Evolutionary conservation across 2,113 vertebrate species (phyloP), one percentile per base, ranked within the genome.

Genomic region (Pomatorhinus ruficollis): DNA sequence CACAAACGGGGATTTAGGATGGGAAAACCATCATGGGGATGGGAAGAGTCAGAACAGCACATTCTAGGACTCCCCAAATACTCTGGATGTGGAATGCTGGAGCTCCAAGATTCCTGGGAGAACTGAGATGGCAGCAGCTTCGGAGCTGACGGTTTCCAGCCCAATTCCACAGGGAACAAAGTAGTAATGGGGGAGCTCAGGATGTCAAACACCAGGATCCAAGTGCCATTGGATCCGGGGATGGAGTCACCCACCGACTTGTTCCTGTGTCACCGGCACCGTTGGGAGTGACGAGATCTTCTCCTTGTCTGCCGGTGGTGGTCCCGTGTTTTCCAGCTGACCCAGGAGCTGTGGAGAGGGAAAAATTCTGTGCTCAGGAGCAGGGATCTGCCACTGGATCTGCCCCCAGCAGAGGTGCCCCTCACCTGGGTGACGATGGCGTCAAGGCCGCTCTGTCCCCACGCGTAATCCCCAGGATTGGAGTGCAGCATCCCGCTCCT

Each of bases 401-500:
- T 12, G 18, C 19, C 12, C 60, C 30, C 1, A 1, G 71, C 12
- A 11, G 12, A 14, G 37, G 31, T 8, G 35, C 4, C 44, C 37
- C 72, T 69, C 45, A 89, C 99, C 99, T 99, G 99, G 80, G 99
- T 99, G 96, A 99, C 99, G 64, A 99, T 99, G 9, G 99, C 99
- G 31, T 99, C 99, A 19, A 99, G 98, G 89, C 99, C 99, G 44
- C 99, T 99, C 97, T 99, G 99, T 87, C 99, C 99, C 99, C 99
- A 99, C 2, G 99, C 99, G 7, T 99, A 99, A 90, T 99, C 99
- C 31, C 99, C 99, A 1, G 99, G 99, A 72, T 99, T 99, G 25
- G 99, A 99, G 96, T 99, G 99, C 97, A 99, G 97, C 98, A 99
- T 99, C 71, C 99, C 99, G 4, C 98, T 99, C 99, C 99, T 99